These are phyloP conservation scores for Dexiosoma caninum DNA, from an alignment of 2,888 invertebrate genomes.

Conservation along the genomic window DNA sequence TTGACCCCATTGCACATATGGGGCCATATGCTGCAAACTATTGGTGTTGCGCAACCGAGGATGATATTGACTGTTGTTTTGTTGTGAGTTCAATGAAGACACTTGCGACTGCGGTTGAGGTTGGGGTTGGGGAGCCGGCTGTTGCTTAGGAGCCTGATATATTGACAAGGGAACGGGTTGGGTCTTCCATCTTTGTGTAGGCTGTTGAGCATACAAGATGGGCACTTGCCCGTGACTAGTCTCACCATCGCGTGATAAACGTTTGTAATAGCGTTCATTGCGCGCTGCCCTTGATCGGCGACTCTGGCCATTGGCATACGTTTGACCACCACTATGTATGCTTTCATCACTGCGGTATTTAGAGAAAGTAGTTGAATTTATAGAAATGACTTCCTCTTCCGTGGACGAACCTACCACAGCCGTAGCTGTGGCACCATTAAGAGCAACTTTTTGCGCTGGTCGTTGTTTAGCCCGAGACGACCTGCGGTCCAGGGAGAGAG, in stretches of 20 bases:
- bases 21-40: constrained; percentile 69
- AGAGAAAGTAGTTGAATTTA: constrained; percentile 83
- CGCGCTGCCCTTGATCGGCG: constrained; percentile 85
- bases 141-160: constrained; percentile 67
- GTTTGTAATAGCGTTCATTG: constrained; percentile 88
- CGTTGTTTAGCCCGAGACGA: constrained; percentile 46
- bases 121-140: constrained; percentile 41
- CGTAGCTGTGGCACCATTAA: constrained; percentile 66
- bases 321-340: constrained; percentile 79
- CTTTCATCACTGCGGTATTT: constrained; percentile 85
- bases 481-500: constrained; percentile 74
- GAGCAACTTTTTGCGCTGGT: constrained; percentile 66
- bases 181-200: constrained; percentile 79
- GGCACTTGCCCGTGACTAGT: constrained; percentile 73
- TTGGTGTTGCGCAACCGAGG: constrained; percentile 67
- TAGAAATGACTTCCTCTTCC: constrained; percentile 79
- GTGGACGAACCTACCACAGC: constrained; percentile 66
- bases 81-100: constrained; percentile 42
- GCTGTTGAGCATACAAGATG: constrained; percentile 73
- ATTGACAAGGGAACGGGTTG: constrained; percentile 78
- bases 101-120: constrained; percentile 43
- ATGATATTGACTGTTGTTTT: constrained; percentile 23
- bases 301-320: constrained; percentile 80
- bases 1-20: constrained; percentile 73
- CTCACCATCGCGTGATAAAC: constrained; percentile 85